phyloP scores from a whole-genome alignment of 1,140 invertebrate genomes.

The Temnothorax curvispinosus region DNA sequence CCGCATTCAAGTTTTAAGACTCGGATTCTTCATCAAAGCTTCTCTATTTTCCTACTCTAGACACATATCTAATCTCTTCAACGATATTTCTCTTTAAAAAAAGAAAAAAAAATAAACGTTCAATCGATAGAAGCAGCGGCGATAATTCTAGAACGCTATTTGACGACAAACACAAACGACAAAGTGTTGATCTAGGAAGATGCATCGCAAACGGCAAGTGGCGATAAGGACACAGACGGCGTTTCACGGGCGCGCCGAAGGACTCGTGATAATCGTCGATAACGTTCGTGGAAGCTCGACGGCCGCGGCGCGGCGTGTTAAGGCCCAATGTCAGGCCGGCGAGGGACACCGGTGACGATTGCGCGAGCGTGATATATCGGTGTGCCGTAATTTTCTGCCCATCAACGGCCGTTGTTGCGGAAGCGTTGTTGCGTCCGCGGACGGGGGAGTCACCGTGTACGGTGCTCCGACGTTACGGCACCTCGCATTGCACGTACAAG shows the following conservation, averaged over 20 bases:
- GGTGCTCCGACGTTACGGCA: too few species aligned
- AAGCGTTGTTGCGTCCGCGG: neutral
- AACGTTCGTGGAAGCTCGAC: neutral
- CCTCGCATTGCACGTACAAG: neutral
- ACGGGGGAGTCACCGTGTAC: neutral
- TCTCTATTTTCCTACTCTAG: neutral
- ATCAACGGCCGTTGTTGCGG: conserved; percentile 14
- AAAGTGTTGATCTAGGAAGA: neutral
- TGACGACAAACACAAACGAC: neutral
- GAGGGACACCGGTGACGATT: neutral
- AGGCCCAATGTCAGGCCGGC: conserved; percentile 11
- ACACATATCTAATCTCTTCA: neutral
- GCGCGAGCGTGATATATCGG: neutral
- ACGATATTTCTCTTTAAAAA: neutral
- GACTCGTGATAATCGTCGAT: conserved; percentile 47
- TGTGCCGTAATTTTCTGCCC: neutral
- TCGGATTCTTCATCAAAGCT: neutral
- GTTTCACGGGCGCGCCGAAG: conserved; percentile 38
- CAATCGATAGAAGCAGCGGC: neutral
- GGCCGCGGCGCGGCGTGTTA: neutral
- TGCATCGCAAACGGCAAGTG: neutral
- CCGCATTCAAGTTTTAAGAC: neutral
- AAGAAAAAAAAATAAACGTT: neutral
- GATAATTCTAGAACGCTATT: neutral
- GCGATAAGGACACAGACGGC: neutral